Evolutionary conservation across 1,140 invertebrate genomes (phyloP), one percentile per base, ranked within the genome.

Genomic region (Phymorhynchus buccinoides): DNA sequence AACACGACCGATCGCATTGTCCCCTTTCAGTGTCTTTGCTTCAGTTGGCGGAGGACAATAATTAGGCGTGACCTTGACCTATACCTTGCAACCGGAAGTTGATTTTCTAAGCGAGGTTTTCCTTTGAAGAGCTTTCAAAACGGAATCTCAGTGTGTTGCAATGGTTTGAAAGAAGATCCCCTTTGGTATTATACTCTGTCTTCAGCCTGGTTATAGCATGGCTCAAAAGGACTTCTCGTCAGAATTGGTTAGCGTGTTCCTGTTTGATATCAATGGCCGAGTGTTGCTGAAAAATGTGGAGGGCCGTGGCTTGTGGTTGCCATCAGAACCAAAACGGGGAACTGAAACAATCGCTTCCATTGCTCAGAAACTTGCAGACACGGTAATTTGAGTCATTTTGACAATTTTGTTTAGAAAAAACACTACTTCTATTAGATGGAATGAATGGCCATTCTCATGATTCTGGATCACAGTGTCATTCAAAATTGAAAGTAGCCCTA

Each of bases 231-330:
- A 73, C 12, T 71, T 22, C 27, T 71, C 41, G 18, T 75, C 84
- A 78, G 90, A 90, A 84, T 88, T 86, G 86, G 90, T 91, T 16
- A 91, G 90, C 82, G 87, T 92, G 42, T 48, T 92, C 3, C 87
- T 92, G 27, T 86, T 86, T 27, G 86, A 88, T n/a, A 83, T 73
- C 44, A 85, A 89, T n/a, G 77, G 82, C 22, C 89, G 86, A 56
- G 88, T 90, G 86, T 81, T 90, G 14, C 82, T 92, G 37, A 84
- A 81, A 62, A 78, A 88, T 39, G 42, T 85, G 80, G 86, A 90
- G 14, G 84, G 86, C 32, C 84, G 86, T 83, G 91, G 91, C 22
- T 79, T 89, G 35, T 92, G 91, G 91, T 84, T 92, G 52, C 91
- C 91, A 62, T 86, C 86, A 80, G 86, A 86, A 39, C 66, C 83